Conservation (phyloP, 2,888 invertebrate species). For the Tetranychus piercei region DNA sequence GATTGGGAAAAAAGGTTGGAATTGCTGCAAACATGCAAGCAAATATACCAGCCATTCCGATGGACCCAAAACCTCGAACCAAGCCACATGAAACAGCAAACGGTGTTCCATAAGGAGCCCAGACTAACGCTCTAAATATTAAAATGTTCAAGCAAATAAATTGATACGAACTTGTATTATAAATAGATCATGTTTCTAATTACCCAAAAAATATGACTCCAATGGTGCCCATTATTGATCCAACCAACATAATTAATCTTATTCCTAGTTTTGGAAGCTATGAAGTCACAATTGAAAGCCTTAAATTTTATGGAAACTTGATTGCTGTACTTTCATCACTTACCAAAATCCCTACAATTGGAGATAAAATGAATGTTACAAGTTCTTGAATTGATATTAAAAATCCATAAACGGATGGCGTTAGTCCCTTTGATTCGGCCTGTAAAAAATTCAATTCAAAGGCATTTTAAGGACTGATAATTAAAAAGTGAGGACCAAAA, state of each 20-base stretch:
- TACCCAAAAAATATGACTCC: not conserved
- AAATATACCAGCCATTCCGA: not conserved
- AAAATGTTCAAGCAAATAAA: no score
- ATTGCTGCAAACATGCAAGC: not conserved
- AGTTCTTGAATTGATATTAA: not conserved
- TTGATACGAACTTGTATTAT: not conserved
- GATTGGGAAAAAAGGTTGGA: not conserved
- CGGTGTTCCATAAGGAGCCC: not conserved
- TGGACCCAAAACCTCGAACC: not conserved
- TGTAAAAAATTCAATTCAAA: not conserved
- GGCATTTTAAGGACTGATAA: no score
- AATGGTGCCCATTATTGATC: not conserved
- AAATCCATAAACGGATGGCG: not conserved
- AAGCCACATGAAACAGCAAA: not conserved
- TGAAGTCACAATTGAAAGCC: not conserved
- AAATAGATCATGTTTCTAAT: not conserved
- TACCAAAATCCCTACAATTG: not conserved
- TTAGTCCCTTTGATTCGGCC: not conserved
- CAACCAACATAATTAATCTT: not conserved
- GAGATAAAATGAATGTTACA: not conserved
- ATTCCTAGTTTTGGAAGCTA: not conserved
- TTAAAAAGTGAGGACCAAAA: no score
- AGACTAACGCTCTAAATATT: no score
- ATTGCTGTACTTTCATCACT: not conserved
- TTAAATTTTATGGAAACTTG: not conserved